These are phyloP conservation scores for Acrobeloides nanus DNA, from an alignment of 2,888 invertebrate species.

Conservation along the genomic window DNA sequence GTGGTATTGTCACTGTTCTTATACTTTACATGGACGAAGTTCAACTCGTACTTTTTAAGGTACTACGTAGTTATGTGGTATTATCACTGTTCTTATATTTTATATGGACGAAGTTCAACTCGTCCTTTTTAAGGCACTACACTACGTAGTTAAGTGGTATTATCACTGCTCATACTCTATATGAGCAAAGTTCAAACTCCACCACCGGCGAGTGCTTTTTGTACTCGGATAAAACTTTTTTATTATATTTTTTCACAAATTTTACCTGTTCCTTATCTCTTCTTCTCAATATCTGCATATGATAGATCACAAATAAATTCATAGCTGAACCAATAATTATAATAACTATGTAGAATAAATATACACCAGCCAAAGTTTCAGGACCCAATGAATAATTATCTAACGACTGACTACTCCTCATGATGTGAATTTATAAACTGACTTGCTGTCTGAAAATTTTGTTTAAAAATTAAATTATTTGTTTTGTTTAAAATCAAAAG, in stretches of 20 bases:
- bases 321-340: slow-evolving; percentile 29
- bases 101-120: neutral
- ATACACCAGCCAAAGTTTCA: too few relatives aligned
- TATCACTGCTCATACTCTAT: slow-evolving; percentile 2
- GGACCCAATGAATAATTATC: too few relatives aligned
- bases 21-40: slow-evolving; percentile 1
- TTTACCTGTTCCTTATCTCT: slow-evolving; percentile 37
- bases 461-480: too few relatives aligned
- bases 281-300: slow-evolving; percentile 26
- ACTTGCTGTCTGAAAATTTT: too few relatives aligned
- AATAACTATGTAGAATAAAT: too few relatives aligned
- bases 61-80: too few relatives aligned
- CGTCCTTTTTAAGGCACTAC: neutral
- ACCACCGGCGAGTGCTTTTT: neutral
- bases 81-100: slow-evolving; percentile 7
- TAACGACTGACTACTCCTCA: too few relatives aligned
- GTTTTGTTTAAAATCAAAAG: too few relatives aligned
- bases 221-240: neutral
- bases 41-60: slow-evolving; percentile 1
- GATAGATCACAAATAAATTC: slow-evolving; percentile 35
- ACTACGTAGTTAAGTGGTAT: too few relatives aligned
- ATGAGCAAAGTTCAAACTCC: neutral
- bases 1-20: slow-evolving; percentile 7
- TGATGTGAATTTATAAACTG: too few relatives aligned
- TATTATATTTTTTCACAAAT: neutral